Evolutionary conservation across 2,888 invertebrate species (phyloP), one percentile per base, ranked within the genome.

Genomic region (Andrena hattorfiana): DNA sequence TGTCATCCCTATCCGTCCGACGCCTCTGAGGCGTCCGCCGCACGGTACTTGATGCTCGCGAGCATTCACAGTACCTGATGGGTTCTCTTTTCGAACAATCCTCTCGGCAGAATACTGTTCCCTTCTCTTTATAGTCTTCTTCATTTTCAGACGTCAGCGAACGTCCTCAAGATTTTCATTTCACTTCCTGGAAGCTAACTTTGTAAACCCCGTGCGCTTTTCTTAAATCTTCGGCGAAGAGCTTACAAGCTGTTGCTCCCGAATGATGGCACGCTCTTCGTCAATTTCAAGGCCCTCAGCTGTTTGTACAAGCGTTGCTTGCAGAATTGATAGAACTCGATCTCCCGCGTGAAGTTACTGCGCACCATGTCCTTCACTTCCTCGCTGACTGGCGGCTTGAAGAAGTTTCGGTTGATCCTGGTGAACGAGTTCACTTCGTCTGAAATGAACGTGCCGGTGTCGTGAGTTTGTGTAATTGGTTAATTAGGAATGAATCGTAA

Each of bases 281-380:
- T 95, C 75, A 97, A 95, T 91, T 96, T 95, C 0, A 97, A 94
- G 0, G 98, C 98, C 78, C 96, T 94, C 81, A 97, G 95, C 91
- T 98, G 98, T 93, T 96, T 95, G 91, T 98, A 97, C 23, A 98
- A 95, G 90, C 98, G 95, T 92, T 98, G 98, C 89, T 96, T 96
- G 93, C 98, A 98, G 93, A 98, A 98, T 92, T 98, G 97, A 94
- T 98, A 98, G 94, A 98, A 98, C 91, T 98, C 98, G 13, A 98
- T 97, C 94, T 98, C 98, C 75, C 97, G 95, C 0, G 98, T 98
- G 93, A 98, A 98, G 94, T 98, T 98, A 54, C 95, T 96, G 85
- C 98, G 95, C 5, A 98, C 97, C 70, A 98, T 96, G 67, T 98
- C 96, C 93, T 98, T 98, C 2, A 98, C 96, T 88, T 97, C 96